Base-by-base conservation (phyloP, 2,888 invertebrate genomes). In the Tiliacea citrago region DNA sequence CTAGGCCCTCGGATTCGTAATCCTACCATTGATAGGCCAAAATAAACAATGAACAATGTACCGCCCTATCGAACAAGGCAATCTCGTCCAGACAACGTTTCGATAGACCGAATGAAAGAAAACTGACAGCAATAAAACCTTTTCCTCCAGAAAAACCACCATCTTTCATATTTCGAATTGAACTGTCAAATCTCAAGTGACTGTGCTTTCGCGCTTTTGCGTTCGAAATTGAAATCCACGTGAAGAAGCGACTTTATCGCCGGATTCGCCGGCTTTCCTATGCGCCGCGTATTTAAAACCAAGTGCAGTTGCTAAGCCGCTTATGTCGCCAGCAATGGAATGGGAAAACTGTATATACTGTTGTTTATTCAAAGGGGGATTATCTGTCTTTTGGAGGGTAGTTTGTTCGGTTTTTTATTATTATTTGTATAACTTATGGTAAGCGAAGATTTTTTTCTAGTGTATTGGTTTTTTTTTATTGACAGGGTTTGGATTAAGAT, bases 301-400 rank as follows among this genome's bases (percentile, higher is more conserved):
- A 53, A 74, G 57, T 68, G 51, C 69, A 79, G 39, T 12, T n/a
- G 7, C 16, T 73, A 79, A 81, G 69, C 83, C 18, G 74, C 79
- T 83, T 74, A 79, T 12, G 24, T 68, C 24, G 12, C 29, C 51
- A 18, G 24, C 45, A n/a, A 68, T 61, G 74, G 55, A 60, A 68
- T 1, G 29, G 16, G 12, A 35, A 57, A 47, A 57, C 10, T 16
- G 8, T 39, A 29, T 53, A 39, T 57, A 53, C 6, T 49, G 35
- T 60, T 39, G 21, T 35, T 82, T 71, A 68, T 83, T 73, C 66
- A 49, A 67, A 69, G 6, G 10, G 10, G 45, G 58, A 70, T 79
- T 69, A 63, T 77, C 35, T n/a, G 24, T 49, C 24, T 29, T 45
- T 13, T 42, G n/a, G 3, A 8, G 29, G 69, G 66, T 78, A 35